Conservation (phyloP, 2,888 invertebrate genomes). For the Neocrepidodera transversa region DNA sequence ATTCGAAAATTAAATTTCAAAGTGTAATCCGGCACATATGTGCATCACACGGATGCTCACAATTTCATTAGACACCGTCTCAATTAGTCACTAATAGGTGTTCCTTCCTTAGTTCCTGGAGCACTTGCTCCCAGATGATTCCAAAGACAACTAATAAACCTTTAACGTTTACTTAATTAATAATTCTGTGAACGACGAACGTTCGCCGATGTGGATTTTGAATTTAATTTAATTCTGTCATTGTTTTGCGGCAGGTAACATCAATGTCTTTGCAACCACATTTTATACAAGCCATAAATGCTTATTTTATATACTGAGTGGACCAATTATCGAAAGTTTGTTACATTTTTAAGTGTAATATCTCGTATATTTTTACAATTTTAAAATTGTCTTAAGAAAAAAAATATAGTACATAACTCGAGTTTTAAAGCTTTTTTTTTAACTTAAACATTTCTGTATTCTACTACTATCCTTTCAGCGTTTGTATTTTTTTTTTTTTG, state of each 20-base stretch:
- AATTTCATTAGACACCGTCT: conserved; percentile 27
- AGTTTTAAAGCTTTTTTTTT: too few species aligned
- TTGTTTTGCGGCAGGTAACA: not conserved
- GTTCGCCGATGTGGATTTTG: conserved; percentile 19
- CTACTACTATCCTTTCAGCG: too few species aligned
- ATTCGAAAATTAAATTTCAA: conserved; percentile 24
- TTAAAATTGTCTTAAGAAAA: too few species aligned
- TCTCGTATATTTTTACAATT: too few species aligned
- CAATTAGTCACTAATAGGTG: conserved; percentile 26
- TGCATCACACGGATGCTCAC: conserved; percentile 23
- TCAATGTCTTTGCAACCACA: too few species aligned
- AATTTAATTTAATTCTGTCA: not conserved
- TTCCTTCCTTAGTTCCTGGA: conserved; percentile 18
- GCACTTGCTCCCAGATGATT: conserved; percentile 29
- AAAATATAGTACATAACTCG: too few species aligned
- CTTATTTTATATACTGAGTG: too few species aligned
- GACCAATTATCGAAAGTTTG: too few species aligned
- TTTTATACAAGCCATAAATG: too few species aligned
- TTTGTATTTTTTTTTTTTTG: too few species aligned
- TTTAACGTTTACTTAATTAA: conserved; percentile 37
- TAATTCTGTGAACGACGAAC: conserved; percentile 26
- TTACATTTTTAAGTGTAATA: too few species aligned
- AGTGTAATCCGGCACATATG: conserved; percentile 23
- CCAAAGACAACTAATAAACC: conserved; percentile 32
- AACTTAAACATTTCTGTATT: too few species aligned